Evolutionary conservation across 1,140 invertebrate genomes (phyloP).

Genomic region (Pentalonia nigronervosa): DNA sequence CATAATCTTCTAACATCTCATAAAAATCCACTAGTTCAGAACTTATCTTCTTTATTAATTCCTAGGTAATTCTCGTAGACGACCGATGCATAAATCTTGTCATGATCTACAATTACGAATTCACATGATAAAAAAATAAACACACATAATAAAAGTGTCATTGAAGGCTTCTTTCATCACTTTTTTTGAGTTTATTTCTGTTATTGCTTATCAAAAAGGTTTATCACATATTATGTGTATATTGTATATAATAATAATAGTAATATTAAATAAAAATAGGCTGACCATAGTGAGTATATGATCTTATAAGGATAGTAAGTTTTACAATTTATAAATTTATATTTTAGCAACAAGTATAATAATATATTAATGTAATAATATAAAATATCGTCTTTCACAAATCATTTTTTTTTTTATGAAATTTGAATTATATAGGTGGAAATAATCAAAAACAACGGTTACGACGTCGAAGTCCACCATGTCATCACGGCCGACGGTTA

Average conservation of each 20-base stretch:
- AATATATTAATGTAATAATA: neutral
- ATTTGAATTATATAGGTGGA: conserved; percentile 63
- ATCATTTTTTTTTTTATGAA: neutral
- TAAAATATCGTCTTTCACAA: neutral
- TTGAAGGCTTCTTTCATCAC: too few species aligned
- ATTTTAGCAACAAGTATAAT: neutral
- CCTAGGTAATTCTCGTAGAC: neutral
- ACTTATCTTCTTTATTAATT: neutral
- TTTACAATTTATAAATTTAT: neutral
- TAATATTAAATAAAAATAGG: neutral
- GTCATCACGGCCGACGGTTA: conserved; percentile 77
- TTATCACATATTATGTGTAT: neutral
- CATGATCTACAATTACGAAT: neutral
- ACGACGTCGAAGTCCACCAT: conserved; percentile 72
- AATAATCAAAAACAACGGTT: conserved; percentile 72
- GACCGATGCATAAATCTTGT: neutral
- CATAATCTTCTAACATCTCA: neutral
- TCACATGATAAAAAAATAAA: too few species aligned
- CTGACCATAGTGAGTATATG: neutral
- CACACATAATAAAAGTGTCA: too few species aligned
- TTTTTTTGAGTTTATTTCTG: neutral
- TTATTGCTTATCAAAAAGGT: neutral
- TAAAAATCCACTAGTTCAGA: neutral
- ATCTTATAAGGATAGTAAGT: neutral
- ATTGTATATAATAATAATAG: neutral